Evolutionary conservation across 2,888 invertebrate species (phyloP).

Genomic region (Aspidiotus rigidus): DNA sequence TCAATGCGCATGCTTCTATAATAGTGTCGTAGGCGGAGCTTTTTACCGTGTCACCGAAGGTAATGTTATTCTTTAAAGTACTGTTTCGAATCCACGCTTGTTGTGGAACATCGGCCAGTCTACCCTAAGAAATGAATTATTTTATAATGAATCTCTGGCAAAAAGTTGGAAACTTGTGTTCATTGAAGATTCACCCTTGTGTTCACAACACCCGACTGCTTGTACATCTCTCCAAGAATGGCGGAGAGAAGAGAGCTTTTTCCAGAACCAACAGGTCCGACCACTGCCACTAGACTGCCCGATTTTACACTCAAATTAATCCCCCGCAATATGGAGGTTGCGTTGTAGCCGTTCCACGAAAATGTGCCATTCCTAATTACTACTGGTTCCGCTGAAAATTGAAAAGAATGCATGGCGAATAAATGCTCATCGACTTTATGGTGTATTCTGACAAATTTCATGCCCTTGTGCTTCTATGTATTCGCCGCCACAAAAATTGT

Average conservation of each 20-base stretch:
- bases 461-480: too few relatives aligned
- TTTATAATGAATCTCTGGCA: neutral
- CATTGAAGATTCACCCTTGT: constrained; percentile 46
- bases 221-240: constrained; percentile 83
- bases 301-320: constrained; percentile 62
- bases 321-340: constrained; percentile 59
- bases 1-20: constrained; percentile 81
- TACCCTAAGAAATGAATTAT: constrained; percentile 43
- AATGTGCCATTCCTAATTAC: constrained; percentile 81
- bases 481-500: too few relatives aligned
- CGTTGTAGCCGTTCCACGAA: constrained; percentile 60
- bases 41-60: constrained; percentile 72
- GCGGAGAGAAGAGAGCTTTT: constrained; percentile 84
- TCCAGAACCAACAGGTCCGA: constrained; percentile 79
- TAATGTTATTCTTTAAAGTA: constrained; percentile 81
- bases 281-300: constrained; percentile 67
- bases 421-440: too few relatives aligned
- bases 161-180: too few relatives aligned
- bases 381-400: constrained; percentile 57
- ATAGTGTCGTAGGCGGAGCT: constrained; percentile 64
- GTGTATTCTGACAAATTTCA: too few relatives aligned
- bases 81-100: constrained; percentile 98
- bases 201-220: constrained; percentile 67
- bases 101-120: constrained; percentile 78
- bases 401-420: too few relatives aligned